phyloP scores from a whole-genome alignment of 1,140 invertebrate genomes.

The Heliconius melpomene region DNA sequence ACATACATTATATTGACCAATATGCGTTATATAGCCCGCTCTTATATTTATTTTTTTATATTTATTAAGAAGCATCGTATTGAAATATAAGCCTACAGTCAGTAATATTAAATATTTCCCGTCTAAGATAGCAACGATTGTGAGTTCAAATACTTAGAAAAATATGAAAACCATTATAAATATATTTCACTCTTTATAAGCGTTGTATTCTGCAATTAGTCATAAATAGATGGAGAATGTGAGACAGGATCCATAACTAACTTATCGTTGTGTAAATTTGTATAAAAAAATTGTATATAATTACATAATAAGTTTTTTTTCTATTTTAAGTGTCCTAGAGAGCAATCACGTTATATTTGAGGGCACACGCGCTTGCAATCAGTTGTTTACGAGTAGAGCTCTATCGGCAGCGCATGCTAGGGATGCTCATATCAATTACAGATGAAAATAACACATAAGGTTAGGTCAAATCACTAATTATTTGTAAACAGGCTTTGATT shows the following conservation, averaged over 20 bases:
- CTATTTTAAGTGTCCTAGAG: not conserved
- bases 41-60: not conserved
- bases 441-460: slow-evolving; percentile 61
- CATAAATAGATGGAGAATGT: too few relatives aligned
- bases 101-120: too few relatives aligned
- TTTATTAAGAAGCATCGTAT: not conserved
- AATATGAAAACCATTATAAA: too few relatives aligned
- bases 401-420: slow-evolving; percentile 54
- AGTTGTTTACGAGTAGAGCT: slow-evolving; percentile 54
- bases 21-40: not conserved
- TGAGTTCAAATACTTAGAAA: too few relatives aligned
- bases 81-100: too few relatives aligned
- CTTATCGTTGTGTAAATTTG: too few relatives aligned
- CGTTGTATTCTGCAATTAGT: too few relatives aligned
- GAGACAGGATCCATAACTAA: too few relatives aligned
- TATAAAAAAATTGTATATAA: too few relatives aligned
- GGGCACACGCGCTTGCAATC: slow-evolving; percentile 45
- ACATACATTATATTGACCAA: slow-evolving; percentile 2
- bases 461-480: slow-evolving; percentile 58
- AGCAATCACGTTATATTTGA: slow-evolving; percentile 22
- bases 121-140: too few relatives aligned
- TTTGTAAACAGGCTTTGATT: slow-evolving; percentile 18
- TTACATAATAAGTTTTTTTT: not conserved
- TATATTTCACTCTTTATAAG: too few relatives aligned
- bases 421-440: slow-evolving; percentile 45